Evolutionary conservation across 1,140 invertebrate species (phyloP).

Genomic region (Drosophila hydei): DNA sequence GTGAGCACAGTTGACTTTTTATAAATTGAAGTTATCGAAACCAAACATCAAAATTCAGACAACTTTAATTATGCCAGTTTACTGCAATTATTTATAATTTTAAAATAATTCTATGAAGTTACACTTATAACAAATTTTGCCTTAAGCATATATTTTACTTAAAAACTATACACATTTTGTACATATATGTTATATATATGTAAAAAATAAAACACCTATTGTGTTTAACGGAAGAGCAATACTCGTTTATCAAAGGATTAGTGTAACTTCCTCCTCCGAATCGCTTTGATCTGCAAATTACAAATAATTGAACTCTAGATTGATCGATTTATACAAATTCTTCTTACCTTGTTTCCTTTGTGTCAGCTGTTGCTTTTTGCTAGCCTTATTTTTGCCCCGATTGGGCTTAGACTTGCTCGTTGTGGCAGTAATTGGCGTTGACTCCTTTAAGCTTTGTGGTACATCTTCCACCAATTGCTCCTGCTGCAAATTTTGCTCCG

Average conservation of each 20-base stretch:
- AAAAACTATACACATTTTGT: constrained; percentile 1
- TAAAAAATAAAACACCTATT: not conserved
- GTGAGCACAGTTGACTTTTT: too few species aligned
- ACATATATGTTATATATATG: not conserved
- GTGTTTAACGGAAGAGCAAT: not conserved
- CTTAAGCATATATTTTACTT: constrained; percentile 10
- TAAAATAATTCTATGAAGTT: not conserved
- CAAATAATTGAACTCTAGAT: not conserved
- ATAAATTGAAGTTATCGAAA: too few species aligned
- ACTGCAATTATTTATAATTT: too few species aligned
- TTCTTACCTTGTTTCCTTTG: constrained; percentile 29
- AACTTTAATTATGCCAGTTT: too few species aligned
- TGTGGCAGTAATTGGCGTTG: constrained; percentile 3
- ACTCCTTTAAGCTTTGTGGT: not conserved
- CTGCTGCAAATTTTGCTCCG: constrained; percentile 12
- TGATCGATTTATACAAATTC: not conserved
- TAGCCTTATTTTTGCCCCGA: constrained; percentile 28
- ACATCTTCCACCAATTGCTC: not conserved
- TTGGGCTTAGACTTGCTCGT: constrained; percentile 29
- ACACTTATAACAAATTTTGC: not conserved
- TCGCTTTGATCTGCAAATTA: constrained; percentile 58
- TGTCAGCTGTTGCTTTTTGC: constrained; percentile 28
- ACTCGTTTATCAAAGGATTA: constrained; percentile 33
- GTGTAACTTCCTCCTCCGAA: constrained; percentile 62
- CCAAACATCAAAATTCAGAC: too few species aligned